Base-by-base conservation (phyloP, 64 coral and sea anemone species). In the Actinia equina region DNA sequence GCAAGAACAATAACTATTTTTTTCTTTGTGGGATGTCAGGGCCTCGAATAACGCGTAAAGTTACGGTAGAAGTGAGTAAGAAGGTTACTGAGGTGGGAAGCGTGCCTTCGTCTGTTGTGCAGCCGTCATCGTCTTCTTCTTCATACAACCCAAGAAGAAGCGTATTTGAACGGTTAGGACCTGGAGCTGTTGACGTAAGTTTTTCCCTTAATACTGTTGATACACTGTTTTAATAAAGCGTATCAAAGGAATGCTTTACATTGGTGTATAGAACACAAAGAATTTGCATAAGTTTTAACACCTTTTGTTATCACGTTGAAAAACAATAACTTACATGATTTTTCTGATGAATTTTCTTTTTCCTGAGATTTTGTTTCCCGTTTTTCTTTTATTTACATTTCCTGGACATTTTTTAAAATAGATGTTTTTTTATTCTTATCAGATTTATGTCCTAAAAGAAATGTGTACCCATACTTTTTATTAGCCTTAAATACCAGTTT, bases 121-220 rank as follows among this genome's bases (percentile, higher is more conserved):
- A 58, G 15, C 83, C 44, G 41, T 84, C 82, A 8, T 54, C 83
- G 83, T 87, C 84, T 86, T 91, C 89, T 78, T n/a, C 67, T 52
- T 91, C 69, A 30, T 74, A 74, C 25, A 84, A 70, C 20, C 83
- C 92, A 1, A 58, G 97, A 64, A 86, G 91, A 76, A 99, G 97
- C 82, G 97, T 99, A 84, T 99, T 99, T 95, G 97, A 99, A 44
- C 81, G 97, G 79, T 77, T 99, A 18, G 97, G 97, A 18, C 97
- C 97, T 18, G 97, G 97, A 53, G 87, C 97, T 85, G 86, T 90
- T 3, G 97, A 99, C 62, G 97, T 95, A 91, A 84, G 80, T 71
- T 10, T 7, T 56, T 58, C 10, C 2, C 27, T 30, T 74, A 41
- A 12, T 30, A 5, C 22, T 74, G 30, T 37, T 37, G 1, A 37